Evolutionary conservation across 92 coral and sea anemone species (phyloP).

Genomic region (Zoanthus sociatus): DNA sequence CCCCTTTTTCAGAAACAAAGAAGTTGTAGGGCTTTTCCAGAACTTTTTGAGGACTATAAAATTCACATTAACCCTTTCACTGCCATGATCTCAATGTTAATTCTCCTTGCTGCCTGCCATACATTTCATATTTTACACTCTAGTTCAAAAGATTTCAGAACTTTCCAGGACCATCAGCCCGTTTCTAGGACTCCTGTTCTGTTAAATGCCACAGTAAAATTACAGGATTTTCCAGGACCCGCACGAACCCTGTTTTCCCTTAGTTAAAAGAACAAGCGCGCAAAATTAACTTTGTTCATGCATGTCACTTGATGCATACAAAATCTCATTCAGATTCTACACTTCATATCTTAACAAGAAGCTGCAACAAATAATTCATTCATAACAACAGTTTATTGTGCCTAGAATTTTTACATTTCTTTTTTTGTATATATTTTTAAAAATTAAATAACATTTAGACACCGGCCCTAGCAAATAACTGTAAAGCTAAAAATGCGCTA

Average conservation of each 20-base stretch:
- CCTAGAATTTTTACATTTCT: too few relatives aligned
- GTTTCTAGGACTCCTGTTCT: neutral
- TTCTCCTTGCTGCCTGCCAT: neutral
- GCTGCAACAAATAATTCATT: conserved; percentile 21
- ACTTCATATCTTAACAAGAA: conserved; percentile 52
- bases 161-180: neutral
- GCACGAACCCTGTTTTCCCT: neutral
- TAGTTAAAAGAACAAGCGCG: conserved; percentile 18
- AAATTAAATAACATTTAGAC: too few relatives aligned
- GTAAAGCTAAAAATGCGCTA: too few relatives aligned
- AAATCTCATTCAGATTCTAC: conserved; percentile 53
- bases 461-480: too few relatives aligned
- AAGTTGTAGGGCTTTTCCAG: neutral
- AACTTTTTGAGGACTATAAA: neutral
- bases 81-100: neutral
- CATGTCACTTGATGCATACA: conserved; percentile 51
- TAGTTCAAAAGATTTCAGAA: conserved; percentile 1
- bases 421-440: too few relatives aligned
- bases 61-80: neutral
- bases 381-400: too few relatives aligned
- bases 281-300: neutral
- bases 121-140: conserved; percentile 12
- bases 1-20: neutral
- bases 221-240: conserved; percentile 2
- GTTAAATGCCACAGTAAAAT: neutral